Conservation (phyloP, 2,113 vertebrate genomes). For the Patagioenas fasciata region DNA sequence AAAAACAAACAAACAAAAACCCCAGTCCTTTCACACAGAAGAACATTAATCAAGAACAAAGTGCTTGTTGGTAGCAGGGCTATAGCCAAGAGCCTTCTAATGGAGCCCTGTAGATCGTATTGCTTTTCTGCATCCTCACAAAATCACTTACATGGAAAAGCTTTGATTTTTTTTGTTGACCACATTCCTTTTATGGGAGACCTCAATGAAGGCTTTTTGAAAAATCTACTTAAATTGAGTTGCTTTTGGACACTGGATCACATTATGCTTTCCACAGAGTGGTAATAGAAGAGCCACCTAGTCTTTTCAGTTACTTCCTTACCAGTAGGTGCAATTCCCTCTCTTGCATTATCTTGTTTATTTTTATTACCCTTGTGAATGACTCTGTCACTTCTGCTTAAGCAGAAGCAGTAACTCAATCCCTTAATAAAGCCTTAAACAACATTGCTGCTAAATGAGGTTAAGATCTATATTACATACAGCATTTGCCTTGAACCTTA, state of each 20-base stretch:
- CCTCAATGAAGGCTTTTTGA: not conserved
- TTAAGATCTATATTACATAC: constrained; percentile 19
- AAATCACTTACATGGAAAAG: not conserved
- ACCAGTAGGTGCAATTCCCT: constrained; percentile 2
- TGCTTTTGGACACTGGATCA: not conserved
- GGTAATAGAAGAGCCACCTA: constrained; percentile 1
- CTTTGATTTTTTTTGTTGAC: not conserved
- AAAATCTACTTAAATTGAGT: constrained; percentile 29
- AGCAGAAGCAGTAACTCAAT: not conserved
- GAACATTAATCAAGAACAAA: not conserved
- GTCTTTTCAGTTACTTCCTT: constrained; percentile 18
- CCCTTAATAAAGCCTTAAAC: constrained; percentile 27
- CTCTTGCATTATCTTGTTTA: constrained; percentile 40
- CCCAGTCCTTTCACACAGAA: not conserved
- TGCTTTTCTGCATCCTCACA: not conserved
- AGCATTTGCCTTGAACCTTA: constrained; percentile 33
- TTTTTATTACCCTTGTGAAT: constrained; percentile 48
- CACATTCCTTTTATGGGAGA: not conserved
- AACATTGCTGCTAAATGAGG: constrained; percentile 29
- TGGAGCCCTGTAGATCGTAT: not conserved
- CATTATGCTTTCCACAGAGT: not conserved
- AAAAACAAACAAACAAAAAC: not conserved
- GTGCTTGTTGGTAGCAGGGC: not conserved
- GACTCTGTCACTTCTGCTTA: constrained; percentile 36
- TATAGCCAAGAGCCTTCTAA: not conserved